These are phyloP conservation scores for Orbicella faveolata DNA, from an alignment of 64 coral and sea anemone species.

Conservation along the genomic window DNA sequence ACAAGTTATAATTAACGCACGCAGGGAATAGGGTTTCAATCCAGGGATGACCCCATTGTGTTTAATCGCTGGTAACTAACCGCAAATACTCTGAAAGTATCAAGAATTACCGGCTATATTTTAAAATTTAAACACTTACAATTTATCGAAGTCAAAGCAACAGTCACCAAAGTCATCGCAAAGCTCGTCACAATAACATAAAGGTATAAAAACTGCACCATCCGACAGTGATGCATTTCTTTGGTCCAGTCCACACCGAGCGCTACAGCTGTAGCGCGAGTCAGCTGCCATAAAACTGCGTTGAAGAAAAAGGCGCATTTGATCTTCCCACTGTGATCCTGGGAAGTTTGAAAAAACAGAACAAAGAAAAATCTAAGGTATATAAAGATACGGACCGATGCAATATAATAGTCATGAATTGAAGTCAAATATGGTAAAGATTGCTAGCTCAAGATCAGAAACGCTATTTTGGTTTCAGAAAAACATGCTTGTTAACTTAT, in stretches of 20 bases:
- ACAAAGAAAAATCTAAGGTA: no score
- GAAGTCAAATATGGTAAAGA: no score
- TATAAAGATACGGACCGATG: no score
- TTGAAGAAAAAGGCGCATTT: not conserved
- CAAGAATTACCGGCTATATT: no score
- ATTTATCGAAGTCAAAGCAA: constrained; percentile 20
- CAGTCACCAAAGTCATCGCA: constrained; percentile 33
- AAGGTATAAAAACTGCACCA: not conserved
- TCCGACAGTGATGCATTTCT: not conserved
- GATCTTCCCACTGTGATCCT: not conserved
- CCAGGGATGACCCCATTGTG: not conserved
- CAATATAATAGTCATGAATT: no score
- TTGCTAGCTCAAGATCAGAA: no score
- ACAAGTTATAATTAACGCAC: no score
- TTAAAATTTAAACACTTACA: not conserved
- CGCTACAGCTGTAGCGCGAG: not conserved
- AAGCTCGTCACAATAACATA: constrained; percentile 5
- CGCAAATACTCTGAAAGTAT: no score
- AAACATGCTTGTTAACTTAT: no score
- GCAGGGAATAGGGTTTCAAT: no score
- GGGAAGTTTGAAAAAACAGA: no score
- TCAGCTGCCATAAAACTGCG: not conserved
- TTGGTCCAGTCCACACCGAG: constrained; percentile 1
- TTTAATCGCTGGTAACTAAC: not conserved
- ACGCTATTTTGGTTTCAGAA: no score